Percentiles rank a stretch among this genome's conserved stretches.
Evolutionary conservation across 2,888 invertebrate species (phyloP).

Genomic region (Pachydiplax longipennis): DNA sequence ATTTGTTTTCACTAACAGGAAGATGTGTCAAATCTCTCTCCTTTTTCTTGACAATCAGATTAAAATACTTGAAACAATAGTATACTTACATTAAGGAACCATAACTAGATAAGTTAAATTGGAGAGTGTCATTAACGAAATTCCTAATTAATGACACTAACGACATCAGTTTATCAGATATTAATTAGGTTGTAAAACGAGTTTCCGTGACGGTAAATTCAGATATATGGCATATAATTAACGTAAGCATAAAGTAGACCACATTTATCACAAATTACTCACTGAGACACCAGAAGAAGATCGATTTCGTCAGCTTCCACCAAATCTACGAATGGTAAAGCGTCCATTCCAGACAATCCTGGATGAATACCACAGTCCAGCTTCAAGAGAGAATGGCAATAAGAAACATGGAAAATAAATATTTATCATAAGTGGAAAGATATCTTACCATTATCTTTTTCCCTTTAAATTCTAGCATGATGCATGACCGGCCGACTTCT

Average conservation of each 20-base stretch:
- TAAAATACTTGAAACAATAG: too few relatives aligned
- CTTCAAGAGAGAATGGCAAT: constrained; percentile 59
- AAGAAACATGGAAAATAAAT: neutral
- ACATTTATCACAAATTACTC: neutral
- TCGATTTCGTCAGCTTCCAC: constrained; percentile 98
- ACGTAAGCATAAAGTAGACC: too few relatives aligned
- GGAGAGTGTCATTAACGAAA: too few relatives aligned
- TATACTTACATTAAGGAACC: too few relatives aligned
- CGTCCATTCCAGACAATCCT: constrained; percentile 95
- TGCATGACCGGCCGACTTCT: constrained; percentile 98
- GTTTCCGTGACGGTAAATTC: neutral
- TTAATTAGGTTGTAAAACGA: neutral
- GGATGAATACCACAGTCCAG: constrained; percentile 99
- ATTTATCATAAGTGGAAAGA: neutral
- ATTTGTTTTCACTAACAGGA: too few relatives aligned
- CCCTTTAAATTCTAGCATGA: constrained; percentile 97
- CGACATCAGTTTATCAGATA: too few relatives aligned
- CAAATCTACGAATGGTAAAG: constrained; percentile 95
- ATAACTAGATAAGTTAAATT: too few relatives aligned
- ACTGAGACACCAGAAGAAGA: constrained; percentile 93
- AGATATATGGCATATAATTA: too few relatives aligned
- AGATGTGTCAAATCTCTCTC: too few relatives aligned
- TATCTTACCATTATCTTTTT: constrained; percentile 90
- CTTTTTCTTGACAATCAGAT: too few relatives aligned
- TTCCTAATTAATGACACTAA: too few relatives aligned